Conservation (phyloP, 1,140 invertebrate species). For the Polyergus mexicanus region DNA sequence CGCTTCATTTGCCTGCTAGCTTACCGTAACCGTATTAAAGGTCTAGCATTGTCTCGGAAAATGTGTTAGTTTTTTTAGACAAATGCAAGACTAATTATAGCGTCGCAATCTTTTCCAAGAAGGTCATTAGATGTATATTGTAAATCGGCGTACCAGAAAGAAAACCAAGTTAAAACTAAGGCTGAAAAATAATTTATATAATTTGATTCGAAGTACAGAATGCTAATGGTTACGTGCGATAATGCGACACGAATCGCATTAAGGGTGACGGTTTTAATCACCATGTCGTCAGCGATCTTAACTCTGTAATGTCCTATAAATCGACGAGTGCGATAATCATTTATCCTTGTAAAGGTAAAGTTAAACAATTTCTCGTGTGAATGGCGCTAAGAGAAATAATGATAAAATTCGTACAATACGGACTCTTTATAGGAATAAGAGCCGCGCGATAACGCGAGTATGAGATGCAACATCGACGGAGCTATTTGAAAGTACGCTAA, state of each 20-base stretch:
- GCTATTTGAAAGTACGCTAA: conserved; percentile 9
- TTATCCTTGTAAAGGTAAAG: conserved; percentile 30
- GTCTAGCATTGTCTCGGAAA: conserved; percentile 27
- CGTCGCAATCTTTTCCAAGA: conserved; percentile 13
- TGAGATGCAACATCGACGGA: neutral
- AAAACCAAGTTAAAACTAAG: conserved; percentile 1
- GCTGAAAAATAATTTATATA: conserved; percentile 43
- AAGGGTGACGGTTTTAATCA: conserved; percentile 60
- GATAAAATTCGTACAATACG: conserved; percentile 15
- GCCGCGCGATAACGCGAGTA: neutral
- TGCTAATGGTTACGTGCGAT: conserved; percentile 21
- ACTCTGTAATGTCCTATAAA: conserved; percentile 55
- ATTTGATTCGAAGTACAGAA: conserved; percentile 27
- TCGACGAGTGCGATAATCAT: conserved; percentile 55
- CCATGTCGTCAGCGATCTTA: neutral
- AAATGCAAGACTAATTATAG: conserved; percentile 26
- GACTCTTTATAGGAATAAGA: neutral
- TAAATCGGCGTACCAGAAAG: neutral
- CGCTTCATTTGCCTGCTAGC: conserved; percentile 31
- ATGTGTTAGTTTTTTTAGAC: conserved; percentile 24
- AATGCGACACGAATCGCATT: conserved; percentile 55
- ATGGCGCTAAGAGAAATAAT: neutral
- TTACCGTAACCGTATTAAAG: conserved; percentile 44
- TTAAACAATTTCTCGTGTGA: conserved; percentile 41
- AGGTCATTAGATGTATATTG: conserved; percentile 1